Evolutionary conservation across 2,888 invertebrate species (phyloP).

Genomic region (Caenorhabditis japonica): DNA sequence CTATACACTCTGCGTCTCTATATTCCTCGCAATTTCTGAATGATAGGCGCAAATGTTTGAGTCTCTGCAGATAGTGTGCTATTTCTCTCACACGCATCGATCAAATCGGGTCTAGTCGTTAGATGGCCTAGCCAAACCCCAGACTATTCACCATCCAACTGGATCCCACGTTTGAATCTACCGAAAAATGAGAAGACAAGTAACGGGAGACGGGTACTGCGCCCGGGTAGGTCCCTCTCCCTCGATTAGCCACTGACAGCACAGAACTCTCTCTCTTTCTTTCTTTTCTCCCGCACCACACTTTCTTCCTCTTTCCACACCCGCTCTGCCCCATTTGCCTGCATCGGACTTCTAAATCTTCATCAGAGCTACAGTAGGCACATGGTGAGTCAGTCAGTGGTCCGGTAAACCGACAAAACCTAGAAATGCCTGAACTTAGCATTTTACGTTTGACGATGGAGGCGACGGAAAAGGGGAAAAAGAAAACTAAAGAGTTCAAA

Average conservation of each 20-base stretch:
- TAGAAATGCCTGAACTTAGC: conserved; percentile 10
- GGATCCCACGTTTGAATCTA: conserved; percentile 29
- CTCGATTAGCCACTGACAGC: conserved; percentile 9
- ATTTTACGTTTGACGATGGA: background rate
- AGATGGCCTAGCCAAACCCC: conserved; percentile 26
- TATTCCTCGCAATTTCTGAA: conserved; percentile 1
- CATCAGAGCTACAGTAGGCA: conserved; percentile 40
- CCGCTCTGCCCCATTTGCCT: conserved; percentile 21
- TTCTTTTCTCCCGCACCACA: no score
- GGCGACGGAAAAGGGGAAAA: background rate
- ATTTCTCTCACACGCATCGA: conserved; percentile 33
- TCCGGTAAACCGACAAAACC: conserved; percentile 8
- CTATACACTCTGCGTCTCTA: conserved; percentile 5
- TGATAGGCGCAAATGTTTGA: conserved; percentile 14
- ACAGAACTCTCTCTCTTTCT: conserved; percentile 3
- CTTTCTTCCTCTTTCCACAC: conserved; percentile 4
- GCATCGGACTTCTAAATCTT: conserved; percentile 34
- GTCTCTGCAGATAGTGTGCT: conserved; percentile 4
- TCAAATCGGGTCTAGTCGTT: conserved; percentile 46
- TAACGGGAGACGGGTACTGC: conserved; percentile 8
- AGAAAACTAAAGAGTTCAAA: background rate
- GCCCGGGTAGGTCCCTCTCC: conserved; percentile 26
- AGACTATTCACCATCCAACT: conserved; percentile 33
- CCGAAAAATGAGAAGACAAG: conserved; percentile 11
- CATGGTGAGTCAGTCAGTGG: conserved; percentile 31